Evolutionary conservation across 2,888 invertebrate genomes (phyloP).

Genomic region (Eupithecia pulchellata): DNA sequence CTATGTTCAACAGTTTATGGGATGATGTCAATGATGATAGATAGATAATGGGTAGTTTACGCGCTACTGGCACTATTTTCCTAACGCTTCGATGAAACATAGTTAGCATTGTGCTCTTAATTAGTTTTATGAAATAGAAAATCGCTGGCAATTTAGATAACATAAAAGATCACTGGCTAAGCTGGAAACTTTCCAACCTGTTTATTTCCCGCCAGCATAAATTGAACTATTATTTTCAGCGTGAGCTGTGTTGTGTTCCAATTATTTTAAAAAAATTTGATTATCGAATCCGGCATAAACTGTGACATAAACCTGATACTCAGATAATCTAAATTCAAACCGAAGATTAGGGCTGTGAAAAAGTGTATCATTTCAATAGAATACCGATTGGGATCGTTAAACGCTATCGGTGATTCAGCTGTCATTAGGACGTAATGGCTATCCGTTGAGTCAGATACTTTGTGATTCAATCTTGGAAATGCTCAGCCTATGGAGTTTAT

Average conservation of each 20-base stretch:
- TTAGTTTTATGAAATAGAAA: conserved; percentile 4
- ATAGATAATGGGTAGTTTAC: background rate
- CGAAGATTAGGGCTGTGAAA: conserved; percentile 41
- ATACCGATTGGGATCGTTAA: conserved; percentile 47
- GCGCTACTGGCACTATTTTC: background rate
- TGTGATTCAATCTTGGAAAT: conserved; percentile 46
- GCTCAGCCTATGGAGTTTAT: conserved; percentile 38
- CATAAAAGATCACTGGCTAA: background rate
- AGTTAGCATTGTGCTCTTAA: background rate
- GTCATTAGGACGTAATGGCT: conserved; percentile 49
- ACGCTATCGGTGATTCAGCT: conserved; percentile 51
- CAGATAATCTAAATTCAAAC: conserved; percentile 29
- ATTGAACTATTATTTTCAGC: too few species aligned
- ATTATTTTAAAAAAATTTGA: background rate
- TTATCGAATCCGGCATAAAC: conserved; percentile 1
- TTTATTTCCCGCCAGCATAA: conserved; percentile 2
- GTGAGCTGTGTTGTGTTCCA: too few species aligned
- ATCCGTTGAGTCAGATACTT: conserved; percentile 45
- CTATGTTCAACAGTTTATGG: too few species aligned
- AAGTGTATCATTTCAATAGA: conserved; percentile 48
- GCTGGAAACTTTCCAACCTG: conserved; percentile 9
- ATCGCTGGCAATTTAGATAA: background rate
- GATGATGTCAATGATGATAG: too few species aligned
- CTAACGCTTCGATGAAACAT: background rate
- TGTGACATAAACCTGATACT: conserved; percentile 12